Percentiles rank a stretch among this genome's conserved stretches.
phyloP scores from a whole-genome alignment of 2,113 vertebrate species.

The Neodon shergylaensis region DNA sequence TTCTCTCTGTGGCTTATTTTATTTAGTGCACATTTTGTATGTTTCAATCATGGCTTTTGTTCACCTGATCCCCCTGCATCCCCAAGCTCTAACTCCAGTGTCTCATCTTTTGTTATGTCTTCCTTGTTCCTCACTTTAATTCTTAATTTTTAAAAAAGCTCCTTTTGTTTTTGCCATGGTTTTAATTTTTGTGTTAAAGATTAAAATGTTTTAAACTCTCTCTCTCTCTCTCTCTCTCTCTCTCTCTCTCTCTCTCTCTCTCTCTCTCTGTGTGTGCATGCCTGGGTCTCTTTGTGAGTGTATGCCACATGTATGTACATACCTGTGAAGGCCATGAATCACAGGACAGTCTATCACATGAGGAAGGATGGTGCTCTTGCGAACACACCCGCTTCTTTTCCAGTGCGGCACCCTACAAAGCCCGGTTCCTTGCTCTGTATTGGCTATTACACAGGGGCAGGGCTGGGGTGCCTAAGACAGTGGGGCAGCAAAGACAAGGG shows the following conservation, averaged over 20 bases:
- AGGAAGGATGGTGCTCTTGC: neutral
- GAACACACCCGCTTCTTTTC: neutral
- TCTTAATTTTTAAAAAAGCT: neutral
- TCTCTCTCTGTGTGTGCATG: neutral
- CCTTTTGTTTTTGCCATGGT: neutral
- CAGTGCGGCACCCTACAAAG: neutral
- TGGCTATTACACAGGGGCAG: neutral
- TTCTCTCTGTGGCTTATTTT: fast-evolving
- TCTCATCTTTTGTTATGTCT: neutral
- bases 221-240: too few species aligned
- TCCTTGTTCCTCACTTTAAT: neutral
- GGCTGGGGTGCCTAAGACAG: neutral
- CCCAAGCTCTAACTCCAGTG: too few species aligned
- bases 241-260: too few species aligned
- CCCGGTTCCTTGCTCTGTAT: neutral
- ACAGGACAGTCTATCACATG: neutral
- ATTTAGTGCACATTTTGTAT: fast-evolving
- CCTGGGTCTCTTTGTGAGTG: neutral
- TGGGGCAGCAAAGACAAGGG: neutral
- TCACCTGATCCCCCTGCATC: fast-evolving
- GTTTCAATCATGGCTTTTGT: neutral
- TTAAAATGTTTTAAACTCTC: too few species aligned
- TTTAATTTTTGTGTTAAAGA: neutral
- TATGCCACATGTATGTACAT: neutral
- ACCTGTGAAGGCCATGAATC: neutral